phyloP scores from a whole-genome alignment of 2,113 vertebrate genomes.

The Dicrurus megarhynchus region DNA sequence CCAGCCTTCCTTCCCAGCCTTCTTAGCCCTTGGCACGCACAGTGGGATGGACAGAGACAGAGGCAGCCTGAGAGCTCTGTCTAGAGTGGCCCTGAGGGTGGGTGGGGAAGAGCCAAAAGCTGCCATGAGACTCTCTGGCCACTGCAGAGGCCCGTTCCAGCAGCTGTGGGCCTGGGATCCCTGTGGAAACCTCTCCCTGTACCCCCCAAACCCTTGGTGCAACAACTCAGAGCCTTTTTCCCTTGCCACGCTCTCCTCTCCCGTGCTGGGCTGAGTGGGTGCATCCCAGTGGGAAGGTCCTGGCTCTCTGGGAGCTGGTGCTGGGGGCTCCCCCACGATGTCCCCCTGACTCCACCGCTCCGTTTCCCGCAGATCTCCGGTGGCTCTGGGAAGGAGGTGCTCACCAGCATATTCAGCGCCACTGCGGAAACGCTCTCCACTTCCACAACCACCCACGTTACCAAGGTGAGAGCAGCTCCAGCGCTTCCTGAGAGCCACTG shows the following conservation, averaged over 20 bases:
- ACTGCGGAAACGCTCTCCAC: slow-evolving; percentile 92
- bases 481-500: background rate
- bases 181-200: background rate
- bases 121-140: background rate
- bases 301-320: background rate
- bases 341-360: background rate
- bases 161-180: background rate
- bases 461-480: slow-evolving; percentile 83
- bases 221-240: background rate
- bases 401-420: slow-evolving; percentile 79
- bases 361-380: slow-evolving; percentile 67
- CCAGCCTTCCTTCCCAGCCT: background rate
- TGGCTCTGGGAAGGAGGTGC: slow-evolving; percentile 71
- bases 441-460: slow-evolving; percentile 96
- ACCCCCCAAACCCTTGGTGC: no score
- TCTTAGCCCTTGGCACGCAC: background rate
- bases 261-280: background rate
- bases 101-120: background rate
- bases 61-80: background rate
- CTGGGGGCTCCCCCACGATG: background rate
- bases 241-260: background rate
- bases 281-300: background rate
- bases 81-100: background rate
- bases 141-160: background rate
- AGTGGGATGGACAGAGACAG: background rate